Evolutionary conservation across 2,113 vertebrate genomes (phyloP).

Genomic region (Atrichornis clamosus): DNA sequence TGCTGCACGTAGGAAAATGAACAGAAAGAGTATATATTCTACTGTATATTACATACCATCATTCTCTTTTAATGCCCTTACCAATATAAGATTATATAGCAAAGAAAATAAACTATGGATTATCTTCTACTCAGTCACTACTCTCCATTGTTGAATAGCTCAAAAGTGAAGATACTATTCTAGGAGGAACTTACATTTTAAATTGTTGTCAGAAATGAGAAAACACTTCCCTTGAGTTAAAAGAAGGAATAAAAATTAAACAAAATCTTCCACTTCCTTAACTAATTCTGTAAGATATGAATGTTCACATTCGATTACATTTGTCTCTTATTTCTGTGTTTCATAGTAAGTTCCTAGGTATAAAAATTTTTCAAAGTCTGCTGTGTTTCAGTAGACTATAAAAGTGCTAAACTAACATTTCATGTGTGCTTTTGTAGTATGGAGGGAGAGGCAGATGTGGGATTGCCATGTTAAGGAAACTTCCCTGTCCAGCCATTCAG

Average conservation of each 20-base stretch:
- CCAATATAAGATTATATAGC: background rate
- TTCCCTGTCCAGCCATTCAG: background rate
- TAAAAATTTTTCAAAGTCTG: background rate
- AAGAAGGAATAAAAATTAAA: background rate
- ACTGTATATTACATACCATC: background rate
- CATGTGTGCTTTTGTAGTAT: background rate
- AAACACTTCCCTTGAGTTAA: background rate
- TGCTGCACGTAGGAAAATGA: background rate
- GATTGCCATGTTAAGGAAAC: background rate
- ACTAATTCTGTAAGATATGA: background rate
- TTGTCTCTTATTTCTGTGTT: background rate
- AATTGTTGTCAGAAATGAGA: background rate
- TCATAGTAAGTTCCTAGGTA: background rate
- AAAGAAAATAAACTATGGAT: background rate
- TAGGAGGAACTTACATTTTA: background rate
- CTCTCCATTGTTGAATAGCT: background rate
- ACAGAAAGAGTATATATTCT: background rate
- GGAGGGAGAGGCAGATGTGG: background rate
- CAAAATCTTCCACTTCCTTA: background rate
- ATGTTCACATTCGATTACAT: background rate
- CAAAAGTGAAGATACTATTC: background rate
- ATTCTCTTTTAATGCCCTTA: background rate
- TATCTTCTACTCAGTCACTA: background rate
- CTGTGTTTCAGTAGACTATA: background rate
- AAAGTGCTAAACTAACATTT: background rate